These are phyloP conservation scores for Laticauda colubrina DNA, from an alignment of 2,113 vertebrate species.

Conservation along the genomic window DNA sequence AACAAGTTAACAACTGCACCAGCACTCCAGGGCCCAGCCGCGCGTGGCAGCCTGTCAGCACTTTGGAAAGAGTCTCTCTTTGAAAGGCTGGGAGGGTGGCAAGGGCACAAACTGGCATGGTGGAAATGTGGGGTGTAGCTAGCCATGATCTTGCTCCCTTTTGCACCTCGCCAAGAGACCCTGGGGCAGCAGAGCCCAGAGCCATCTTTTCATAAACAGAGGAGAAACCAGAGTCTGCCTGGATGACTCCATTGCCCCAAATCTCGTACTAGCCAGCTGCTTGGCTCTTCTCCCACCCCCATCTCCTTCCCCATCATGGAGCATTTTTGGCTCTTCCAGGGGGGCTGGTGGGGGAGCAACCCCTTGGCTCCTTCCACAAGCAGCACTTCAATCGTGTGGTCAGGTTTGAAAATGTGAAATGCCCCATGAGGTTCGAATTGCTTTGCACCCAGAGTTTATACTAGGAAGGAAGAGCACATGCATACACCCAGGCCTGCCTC, in stretches of 20 bases:
- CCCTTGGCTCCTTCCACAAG: neutral
- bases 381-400: neutral
- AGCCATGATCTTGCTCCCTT: neutral
- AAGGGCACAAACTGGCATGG: slow-evolving; percentile 46
- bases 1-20: slow-evolving; percentile 73
- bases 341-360: neutral
- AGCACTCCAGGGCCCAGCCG: slow-evolving; percentile 62
- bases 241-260: neutral
- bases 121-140: neutral
- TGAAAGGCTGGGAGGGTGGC: slow-evolving; percentile 39
- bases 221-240: neutral
- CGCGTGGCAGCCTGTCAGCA: slow-evolving; percentile 68
- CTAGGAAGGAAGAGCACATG: neutral
- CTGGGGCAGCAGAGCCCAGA: neutral
- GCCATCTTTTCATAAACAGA: neutral
- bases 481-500: neutral
- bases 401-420: neutral
- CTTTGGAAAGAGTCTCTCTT: slow-evolving; percentile 57
- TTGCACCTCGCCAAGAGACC: neutral
- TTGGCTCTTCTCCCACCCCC: neutral
- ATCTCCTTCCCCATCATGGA: neutral
- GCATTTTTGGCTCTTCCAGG: neutral
- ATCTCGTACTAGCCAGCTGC: neutral
- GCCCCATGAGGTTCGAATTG: neutral
- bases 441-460: neutral